Evolutionary conservation across 2,888 invertebrate genomes (phyloP).

Genomic region (Andricus quercusramuli): DNA sequence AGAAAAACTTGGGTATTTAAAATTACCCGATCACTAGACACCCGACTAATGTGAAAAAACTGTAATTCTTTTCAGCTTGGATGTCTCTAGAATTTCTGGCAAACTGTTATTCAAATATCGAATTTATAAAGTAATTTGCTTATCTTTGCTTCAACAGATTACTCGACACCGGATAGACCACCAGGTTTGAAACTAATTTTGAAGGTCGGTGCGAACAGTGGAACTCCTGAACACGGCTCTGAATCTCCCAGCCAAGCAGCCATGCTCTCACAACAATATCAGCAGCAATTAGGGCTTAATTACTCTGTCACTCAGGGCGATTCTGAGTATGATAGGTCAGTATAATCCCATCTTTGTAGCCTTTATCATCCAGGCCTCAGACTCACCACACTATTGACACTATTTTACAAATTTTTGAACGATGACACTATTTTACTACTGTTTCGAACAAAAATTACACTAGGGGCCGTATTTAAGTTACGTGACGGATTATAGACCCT

Average conservation of each 20-base stretch:
- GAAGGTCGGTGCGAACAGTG: slow-evolving; percentile 85
- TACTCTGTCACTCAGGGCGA: slow-evolving; percentile 74
- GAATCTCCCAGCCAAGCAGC: slow-evolving; percentile 68
- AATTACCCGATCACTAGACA: too few relatives aligned
- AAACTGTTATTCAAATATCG: neutral
- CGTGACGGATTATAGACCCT: too few relatives aligned
- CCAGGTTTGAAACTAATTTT: slow-evolving; percentile 85
- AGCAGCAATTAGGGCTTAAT: slow-evolving; percentile 76
- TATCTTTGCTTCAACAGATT: slow-evolving; percentile 61
- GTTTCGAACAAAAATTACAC: too few relatives aligned
- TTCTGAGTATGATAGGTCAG: slow-evolving; percentile 70
- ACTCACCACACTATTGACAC: too few relatives aligned
- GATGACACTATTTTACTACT: too few relatives aligned
- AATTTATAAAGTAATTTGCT: neutral
- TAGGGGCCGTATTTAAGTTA: rapidly evolving
- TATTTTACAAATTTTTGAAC: too few relatives aligned
- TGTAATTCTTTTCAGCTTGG: slow-evolving; percentile 46
- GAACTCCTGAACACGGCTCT: slow-evolving; percentile 82
- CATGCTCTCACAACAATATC: slow-evolving; percentile 75
- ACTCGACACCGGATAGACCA: slow-evolving; percentile 78
- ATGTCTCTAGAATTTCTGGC: slow-evolving; percentile 39
- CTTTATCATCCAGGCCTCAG: neutral
- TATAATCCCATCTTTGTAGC: neutral
- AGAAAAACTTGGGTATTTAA: too few relatives aligned
- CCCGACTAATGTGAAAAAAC: too few relatives aligned